These are phyloP conservation scores for Phrynocephalus forsythii DNA, from an alignment of 2,797 vertebrate species.

Conservation along the genomic window DNA sequence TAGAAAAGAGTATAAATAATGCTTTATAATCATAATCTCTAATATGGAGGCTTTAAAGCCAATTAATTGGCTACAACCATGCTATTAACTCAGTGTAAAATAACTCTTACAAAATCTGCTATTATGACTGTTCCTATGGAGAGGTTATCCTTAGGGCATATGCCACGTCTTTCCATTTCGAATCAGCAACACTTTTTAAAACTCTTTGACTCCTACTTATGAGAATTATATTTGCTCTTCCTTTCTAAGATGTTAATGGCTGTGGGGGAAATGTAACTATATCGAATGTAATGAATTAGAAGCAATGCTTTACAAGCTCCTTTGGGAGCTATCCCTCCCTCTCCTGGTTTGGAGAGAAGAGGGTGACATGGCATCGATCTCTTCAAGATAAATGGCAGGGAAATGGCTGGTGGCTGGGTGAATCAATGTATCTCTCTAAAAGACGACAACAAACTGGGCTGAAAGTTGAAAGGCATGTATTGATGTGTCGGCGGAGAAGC, in stretches of 20 bases:
- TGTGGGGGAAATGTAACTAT: slow-evolving; percentile 1
- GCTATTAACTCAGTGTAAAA: slow-evolving; percentile 5
- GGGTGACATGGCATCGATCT: slow-evolving; percentile 58
- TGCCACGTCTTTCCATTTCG: not conserved
- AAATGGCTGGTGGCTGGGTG: slow-evolving; percentile 41
- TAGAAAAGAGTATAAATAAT: not conserved
- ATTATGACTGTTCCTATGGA: not conserved
- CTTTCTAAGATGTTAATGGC: not conserved
- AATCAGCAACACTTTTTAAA: not conserved
- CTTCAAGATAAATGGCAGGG: slow-evolving; percentile 55
- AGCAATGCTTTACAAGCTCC: slow-evolving; percentile 39
- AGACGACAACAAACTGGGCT: slow-evolving; percentile 52
- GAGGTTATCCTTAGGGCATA: not conserved
- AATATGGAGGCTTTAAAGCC: not conserved
- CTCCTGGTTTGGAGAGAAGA: slow-evolving; percentile 34
- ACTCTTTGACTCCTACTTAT: not conserved
- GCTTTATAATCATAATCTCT: not conserved
- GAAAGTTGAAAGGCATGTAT: slow-evolving; percentile 66
- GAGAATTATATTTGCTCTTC: not conserved
- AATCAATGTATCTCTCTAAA: slow-evolving; percentile 60
- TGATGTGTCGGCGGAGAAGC: slow-evolving; percentile 14
- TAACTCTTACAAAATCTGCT: not conserved
- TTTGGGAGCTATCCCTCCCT: slow-evolving; percentile 36
- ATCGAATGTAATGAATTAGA: slow-evolving; percentile 66
- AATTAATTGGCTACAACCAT: slow-evolving; percentile 12